phyloP scores from a whole-genome alignment of 2,113 vertebrate species.

The Sula dactylatra region DNA sequence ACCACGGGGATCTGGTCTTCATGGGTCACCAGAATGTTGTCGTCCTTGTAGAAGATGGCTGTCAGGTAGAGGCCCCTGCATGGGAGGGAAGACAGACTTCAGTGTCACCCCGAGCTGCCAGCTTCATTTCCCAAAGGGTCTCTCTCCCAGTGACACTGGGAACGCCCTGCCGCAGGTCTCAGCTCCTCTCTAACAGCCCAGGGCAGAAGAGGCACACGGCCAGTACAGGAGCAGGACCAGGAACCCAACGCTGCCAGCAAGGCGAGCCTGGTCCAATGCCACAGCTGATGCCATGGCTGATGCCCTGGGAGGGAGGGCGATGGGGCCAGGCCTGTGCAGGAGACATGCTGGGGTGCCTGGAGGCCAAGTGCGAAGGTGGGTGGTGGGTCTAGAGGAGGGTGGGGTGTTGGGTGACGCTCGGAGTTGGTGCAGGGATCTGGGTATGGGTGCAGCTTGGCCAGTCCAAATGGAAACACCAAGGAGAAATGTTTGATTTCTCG shows the following conservation, averaged over 20 bases:
- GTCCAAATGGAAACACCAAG: neutral
- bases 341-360: neutral
- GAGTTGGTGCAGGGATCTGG: neutral
- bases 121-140: neutral
- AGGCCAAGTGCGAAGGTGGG: neutral
- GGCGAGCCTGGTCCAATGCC: neutral
- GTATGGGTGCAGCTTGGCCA: neutral
- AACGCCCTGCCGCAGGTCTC: neutral
- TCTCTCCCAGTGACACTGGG: neutral
- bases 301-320: no score
- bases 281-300: neutral
- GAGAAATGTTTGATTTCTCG: neutral
- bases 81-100: neutral
- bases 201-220: neutral
- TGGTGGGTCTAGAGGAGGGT: neutral
- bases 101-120: neutral
- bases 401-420: neutral
- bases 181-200: neutral
- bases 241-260: fast-evolving
- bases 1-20: slow-evolving; percentile 91
- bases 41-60: slow-evolving; percentile 86
- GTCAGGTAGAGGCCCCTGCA: slow-evolving; percentile 85
- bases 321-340: neutral
- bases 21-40: slow-evolving; percentile 85
- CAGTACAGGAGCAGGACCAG: neutral